Evolutionary conservation across 2,888 invertebrate genomes (phyloP), one percentile per base, ranked within the genome.

Genomic region (Cephus runcator): DNA sequence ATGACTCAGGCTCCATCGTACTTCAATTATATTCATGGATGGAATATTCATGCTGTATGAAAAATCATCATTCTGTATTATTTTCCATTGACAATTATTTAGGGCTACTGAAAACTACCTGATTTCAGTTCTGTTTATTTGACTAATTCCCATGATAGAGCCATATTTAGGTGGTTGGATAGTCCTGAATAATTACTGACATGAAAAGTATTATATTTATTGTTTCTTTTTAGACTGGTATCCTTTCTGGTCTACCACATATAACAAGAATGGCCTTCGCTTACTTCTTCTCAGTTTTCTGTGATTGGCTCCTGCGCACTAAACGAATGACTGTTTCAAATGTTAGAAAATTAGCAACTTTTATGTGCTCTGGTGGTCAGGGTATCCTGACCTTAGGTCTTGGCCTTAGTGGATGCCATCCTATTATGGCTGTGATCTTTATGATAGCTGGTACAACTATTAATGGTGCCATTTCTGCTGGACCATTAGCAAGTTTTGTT

Each of bases 1-100:
- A 93, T 95, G 93, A 95, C 95, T 0, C 94, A 95, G 87, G 93
- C 94, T 0, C 96, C 96, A 0, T 94, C 94, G 0, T 96, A 95
- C 86, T 94, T 96, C 86, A 94, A 94, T 82, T 93, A 93, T 77
- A 93, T 96, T 75, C 94, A 95, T 84, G 94, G 95, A 73, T 95
- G 94, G 94, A 92, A 94, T 84, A 94, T 96, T 34, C 93, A 93
- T 87, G 93, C 94, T 88, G 95, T 95, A 92, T 90, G 92, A 86
- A n/a, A 4, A 34, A 31, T 30, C 34, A 71, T 36, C 30, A 34
- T 11, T 30, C 9, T 6, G 11, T 31, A 74, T 4, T n/a, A 71
- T 30, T 31, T 76, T 73, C 23, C 71, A 6, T 71, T 33, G 0
- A 12, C 1, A 36, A 36, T 36, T 36, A 36, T 36, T 36, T 36